Conservation (phyloP, 2,888 invertebrate species). For the Choreutis nemorana region DNA sequence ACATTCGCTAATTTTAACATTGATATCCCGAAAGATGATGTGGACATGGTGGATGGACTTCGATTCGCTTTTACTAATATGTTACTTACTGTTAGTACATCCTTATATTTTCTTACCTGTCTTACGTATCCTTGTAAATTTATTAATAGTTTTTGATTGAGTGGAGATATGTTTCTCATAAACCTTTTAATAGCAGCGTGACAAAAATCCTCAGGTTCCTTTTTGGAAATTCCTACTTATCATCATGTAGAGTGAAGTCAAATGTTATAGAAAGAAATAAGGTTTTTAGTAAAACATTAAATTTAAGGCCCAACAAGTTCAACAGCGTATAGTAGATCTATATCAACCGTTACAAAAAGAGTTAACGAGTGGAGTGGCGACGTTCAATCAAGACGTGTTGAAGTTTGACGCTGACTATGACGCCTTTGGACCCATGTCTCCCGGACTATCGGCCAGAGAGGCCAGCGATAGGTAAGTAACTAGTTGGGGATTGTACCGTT, state of each 20-base stretch:
- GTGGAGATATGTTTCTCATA: too few relatives aligned
- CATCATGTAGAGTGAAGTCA: too few relatives aligned
- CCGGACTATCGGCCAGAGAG: constrained; percentile 83
- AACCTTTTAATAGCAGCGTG: too few relatives aligned
- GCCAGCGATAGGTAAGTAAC: constrained; percentile 84
- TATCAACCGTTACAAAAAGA: constrained; percentile 79
- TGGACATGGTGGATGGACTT: constrained; percentile 79
- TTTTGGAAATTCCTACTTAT: too few relatives aligned
- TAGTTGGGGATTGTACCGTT: too few relatives aligned
- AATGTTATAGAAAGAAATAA: not conserved
- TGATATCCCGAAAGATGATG: constrained; percentile 78
- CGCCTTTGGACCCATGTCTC: constrained; percentile 84
- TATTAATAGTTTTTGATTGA: too few relatives aligned
- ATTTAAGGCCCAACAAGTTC: constrained; percentile 70
- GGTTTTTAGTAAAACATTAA: not conserved
- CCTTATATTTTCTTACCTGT: not conserved
- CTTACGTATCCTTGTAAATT: too few relatives aligned
- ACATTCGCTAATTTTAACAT: constrained; percentile 74
- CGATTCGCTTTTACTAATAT: constrained; percentile 81
- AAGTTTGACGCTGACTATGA: constrained; percentile 78
- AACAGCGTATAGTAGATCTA: constrained; percentile 74
- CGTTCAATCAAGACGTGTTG: constrained; percentile 71
- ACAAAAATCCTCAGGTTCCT: too few relatives aligned
- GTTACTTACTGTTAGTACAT: constrained; percentile 70
- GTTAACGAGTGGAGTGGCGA: constrained; percentile 72